Evolutionary conservation across 2,797 vertebrate species (phyloP), one percentile per base, ranked within the genome.

Genomic region (Sebastiscus albofasciatus): DNA sequence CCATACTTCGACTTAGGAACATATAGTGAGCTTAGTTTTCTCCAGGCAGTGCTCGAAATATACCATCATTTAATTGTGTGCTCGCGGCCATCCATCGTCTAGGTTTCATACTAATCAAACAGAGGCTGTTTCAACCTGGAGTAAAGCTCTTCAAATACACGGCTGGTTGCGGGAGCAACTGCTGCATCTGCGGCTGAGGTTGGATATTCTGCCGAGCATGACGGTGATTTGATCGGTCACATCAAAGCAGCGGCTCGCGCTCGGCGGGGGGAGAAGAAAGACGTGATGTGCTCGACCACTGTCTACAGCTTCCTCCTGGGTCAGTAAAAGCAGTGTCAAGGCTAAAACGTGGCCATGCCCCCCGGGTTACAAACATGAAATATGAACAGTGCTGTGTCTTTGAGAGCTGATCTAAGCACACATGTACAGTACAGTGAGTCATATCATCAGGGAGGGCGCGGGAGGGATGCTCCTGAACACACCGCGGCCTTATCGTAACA

Each of bases 161-260:
- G 65, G 67, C 64, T 6, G 67, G 61, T 33, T 80, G 81, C 68
- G 39, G 78, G 72, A 86, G 81, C 85, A 85, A 84, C 86, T 89
- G 89, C 87, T 67, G 65, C 72, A 71, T 76, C 74, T 52, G 78
- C 52, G 8, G 68, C 83, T 46, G 16, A 8, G 5, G 67, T 29
- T 64, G 79, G 90, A 82, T 75, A 86, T 87, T 89, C 62, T 65
- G 78, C 82, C 13, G 84, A 87, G 84, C 76, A 5, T 87, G 89
- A 88, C 42, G 58, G 59, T 85, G 90, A 93, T 92, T 76, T 65
- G 85, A 87, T 84, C 16, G 59, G 87, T 84, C 91, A 92, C 90
- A 86, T 92, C 90, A 93, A 90, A 90, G 87, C 75, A 46, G 49
- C 4, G 33, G 78, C 81, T 74, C 22, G 64, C 46, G 78, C 81